Evolutionary conservation across 2,797 vertebrate genomes (phyloP).

Genomic region (Coccyzus lansbergi): DNA sequence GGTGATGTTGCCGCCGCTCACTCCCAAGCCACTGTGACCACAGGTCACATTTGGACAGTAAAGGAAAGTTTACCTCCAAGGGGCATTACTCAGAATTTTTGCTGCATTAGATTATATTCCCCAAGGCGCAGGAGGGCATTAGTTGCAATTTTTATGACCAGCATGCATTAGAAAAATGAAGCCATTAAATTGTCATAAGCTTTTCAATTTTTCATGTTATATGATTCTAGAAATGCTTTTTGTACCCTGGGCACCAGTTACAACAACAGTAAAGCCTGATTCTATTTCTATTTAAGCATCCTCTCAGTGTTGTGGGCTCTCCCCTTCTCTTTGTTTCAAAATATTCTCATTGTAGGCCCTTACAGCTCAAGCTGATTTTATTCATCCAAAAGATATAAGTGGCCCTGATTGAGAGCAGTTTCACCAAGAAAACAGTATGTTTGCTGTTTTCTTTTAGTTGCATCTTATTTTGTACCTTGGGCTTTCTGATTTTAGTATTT

Average conservation of each 20-base stretch:
- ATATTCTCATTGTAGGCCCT: neutral
- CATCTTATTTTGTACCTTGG: neutral
- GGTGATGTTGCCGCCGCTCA: neutral
- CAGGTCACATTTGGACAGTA: neutral
- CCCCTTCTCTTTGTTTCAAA: neutral
- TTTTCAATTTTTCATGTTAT: slow-evolving; percentile 44
- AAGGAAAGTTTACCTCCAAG: slow-evolving; percentile 29
- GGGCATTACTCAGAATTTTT: neutral
- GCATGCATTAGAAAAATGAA: neutral
- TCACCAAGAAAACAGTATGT: neutral
- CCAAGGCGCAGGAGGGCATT: slow-evolving; percentile 5
- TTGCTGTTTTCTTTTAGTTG: neutral
- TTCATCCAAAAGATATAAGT: neutral
- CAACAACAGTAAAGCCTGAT: neutral
- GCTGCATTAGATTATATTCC: slow-evolving; percentile 32
- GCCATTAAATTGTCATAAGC: slow-evolving; percentile 50
- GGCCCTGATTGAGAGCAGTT: neutral
- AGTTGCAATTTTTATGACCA: slow-evolving; percentile 37
- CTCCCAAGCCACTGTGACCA: neutral
- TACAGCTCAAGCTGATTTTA: neutral
- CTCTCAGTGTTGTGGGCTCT: neutral
- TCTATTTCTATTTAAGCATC: neutral
- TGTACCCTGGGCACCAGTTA: neutral
- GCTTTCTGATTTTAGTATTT: neutral
- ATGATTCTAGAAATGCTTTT: slow-evolving; percentile 25